Percentiles rank a stretch among this genome's conserved stretches.
phyloP scores from a whole-genome alignment of 2,797 vertebrate genomes.

The Streptopelia turtur region DNA sequence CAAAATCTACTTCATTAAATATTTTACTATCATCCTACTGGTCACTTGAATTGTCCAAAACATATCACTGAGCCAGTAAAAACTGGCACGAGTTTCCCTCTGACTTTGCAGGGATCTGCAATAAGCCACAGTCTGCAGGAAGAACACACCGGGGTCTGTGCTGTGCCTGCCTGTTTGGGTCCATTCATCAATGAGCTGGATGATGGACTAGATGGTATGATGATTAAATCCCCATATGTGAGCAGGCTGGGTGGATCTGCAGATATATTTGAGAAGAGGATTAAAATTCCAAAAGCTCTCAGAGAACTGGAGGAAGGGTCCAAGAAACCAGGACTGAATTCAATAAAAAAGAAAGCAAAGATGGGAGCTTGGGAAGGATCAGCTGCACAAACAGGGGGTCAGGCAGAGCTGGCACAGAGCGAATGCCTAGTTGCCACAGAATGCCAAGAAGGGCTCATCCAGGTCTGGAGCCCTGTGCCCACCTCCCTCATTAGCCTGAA shows the following conservation, averaged over 20 bases:
- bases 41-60: not conserved
- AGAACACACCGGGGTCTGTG: not conserved
- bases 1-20: not conserved
- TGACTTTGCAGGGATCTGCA: not conserved
- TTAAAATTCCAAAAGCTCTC: slow-evolving; percentile 56
- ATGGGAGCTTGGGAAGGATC: not conserved
- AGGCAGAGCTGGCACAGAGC: not conserved
- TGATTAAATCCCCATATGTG: slow-evolving; percentile 31
- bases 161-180: not conserved
- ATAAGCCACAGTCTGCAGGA: not conserved
- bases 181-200: not conserved
- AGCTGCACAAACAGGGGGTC: not conserved
- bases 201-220: not conserved
- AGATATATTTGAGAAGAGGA: not conserved
- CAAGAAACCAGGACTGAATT: not conserved
- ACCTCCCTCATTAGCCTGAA: not conserved
- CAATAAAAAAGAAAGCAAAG: slow-evolving; percentile 2
- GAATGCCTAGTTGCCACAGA: accelerated
- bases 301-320: not conserved
- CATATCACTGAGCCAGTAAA: not conserved
- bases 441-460: not conserved
- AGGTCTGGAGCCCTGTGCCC: accelerated
- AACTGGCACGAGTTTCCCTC: not conserved
- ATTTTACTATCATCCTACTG: not conserved
- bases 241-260: slow-evolving; percentile 32